Conservation (phyloP, 2,888 invertebrate genomes). For the Pristionchus fissidentatus region DNA sequence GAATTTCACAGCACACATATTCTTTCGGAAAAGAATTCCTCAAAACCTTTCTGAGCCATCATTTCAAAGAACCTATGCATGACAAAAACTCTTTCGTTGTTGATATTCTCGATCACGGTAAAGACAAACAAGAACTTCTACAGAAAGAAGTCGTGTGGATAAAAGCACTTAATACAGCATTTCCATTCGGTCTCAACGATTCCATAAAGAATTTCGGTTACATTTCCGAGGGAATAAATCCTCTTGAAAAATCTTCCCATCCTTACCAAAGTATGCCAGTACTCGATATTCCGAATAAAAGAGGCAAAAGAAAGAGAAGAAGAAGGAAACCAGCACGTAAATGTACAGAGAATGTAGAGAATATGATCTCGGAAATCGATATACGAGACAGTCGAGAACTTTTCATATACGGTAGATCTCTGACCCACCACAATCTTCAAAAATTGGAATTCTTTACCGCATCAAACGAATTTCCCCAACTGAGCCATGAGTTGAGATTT, state of each 20-base stretch:
- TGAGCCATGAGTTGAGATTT: background rate
- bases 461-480: background rate
- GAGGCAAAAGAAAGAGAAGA: background rate
- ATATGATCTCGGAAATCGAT: background rate
- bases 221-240: slow-evolving; percentile 6
- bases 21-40: background rate
- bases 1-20: slow-evolving; percentile 13
- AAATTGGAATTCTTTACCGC: background rate
- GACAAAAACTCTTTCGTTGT: background rate
- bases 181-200: slow-evolving; percentile 4
- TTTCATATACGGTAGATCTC: slow-evolving; percentile 9
- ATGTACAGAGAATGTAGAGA: background rate
- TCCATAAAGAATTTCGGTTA: slow-evolving; percentile 14
- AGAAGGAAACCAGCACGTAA: background rate
- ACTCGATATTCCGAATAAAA: no score
- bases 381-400: background rate
- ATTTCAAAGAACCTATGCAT: slow-evolving; percentile 22
- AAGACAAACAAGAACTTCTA: background rate
- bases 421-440: background rate
- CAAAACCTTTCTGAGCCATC: background rate
- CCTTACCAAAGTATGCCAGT: background rate
- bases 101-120: slow-evolving; percentile 8
- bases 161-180: slow-evolving; percentile 11
- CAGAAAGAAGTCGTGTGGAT: slow-evolving; percentile 7
- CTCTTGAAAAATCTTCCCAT: background rate